Evolutionary conservation across 1,140 invertebrate species (phyloP).

Genomic region (Lepidurus apus): DNA sequence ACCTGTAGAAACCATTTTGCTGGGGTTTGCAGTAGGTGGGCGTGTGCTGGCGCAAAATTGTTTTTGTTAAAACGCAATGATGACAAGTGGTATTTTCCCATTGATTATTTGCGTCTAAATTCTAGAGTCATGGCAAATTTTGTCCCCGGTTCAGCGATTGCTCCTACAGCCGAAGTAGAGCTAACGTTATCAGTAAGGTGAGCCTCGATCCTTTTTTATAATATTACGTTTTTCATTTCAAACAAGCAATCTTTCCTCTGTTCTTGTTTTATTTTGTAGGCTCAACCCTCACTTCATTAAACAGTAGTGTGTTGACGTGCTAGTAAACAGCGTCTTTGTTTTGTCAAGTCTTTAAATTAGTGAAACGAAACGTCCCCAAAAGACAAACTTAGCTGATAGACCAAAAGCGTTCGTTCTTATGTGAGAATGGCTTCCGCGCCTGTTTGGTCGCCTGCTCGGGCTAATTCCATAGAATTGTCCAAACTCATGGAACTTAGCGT

Average conservation of each 20-base stretch:
- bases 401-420: not conserved
- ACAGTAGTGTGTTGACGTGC: not conserved
- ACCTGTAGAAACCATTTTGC: no score
- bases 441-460: not conserved
- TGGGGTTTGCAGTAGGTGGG: no score
- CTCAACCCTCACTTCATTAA: not conserved
- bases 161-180: not conserved
- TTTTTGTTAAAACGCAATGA: no score
- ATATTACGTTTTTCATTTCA: not conserved
- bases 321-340: not conserved
- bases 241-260: not conserved
- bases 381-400: not conserved
- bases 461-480: constrained; percentile 5
- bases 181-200: not conserved
- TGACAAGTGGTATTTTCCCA: no score
- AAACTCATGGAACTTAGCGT: constrained; percentile 11
- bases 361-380: not conserved
- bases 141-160: not conserved
- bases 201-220: not conserved
- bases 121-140: not conserved
- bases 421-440: constrained; percentile 2
- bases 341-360: not conserved
- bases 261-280: not conserved
- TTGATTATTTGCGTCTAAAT: not conserved
- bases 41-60: no score